A percentile compares a stretch with the other conserved stretches of the same genome.
These are phyloP conservation scores for Tridacna gigas DNA, from an alignment of 2,888 invertebrate species.

Conservation along the genomic window DNA sequence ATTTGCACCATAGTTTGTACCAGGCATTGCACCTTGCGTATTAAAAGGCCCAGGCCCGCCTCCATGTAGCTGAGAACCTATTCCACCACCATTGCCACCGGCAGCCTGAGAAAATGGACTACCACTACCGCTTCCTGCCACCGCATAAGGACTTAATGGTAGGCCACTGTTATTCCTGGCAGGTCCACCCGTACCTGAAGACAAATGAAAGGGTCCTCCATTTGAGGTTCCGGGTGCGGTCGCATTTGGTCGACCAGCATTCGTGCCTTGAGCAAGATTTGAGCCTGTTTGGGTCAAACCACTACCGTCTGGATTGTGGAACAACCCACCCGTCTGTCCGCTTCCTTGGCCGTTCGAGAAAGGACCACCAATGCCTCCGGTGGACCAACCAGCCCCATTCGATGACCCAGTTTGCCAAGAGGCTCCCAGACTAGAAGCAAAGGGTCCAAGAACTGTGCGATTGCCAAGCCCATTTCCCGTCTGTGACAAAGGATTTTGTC, in stretches of 20 bases:
- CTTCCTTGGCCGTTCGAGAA: slow-evolving; percentile 52
- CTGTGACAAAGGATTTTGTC: slow-evolving; percentile 9
- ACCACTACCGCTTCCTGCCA: slow-evolving; percentile 27
- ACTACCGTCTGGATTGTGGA: slow-evolving; percentile 36
- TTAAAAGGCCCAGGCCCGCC: slow-evolving; percentile 1
- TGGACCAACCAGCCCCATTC: slow-evolving; percentile 46
- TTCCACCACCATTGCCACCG: not conserved
- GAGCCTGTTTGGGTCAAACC: slow-evolving; percentile 36
- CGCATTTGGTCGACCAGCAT: slow-evolving; percentile 35
- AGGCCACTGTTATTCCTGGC: slow-evolving; percentile 37
- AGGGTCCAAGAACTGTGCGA: slow-evolving; percentile 33
- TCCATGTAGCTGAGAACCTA: not conserved
- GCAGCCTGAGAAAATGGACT: slow-evolving; percentile 42
- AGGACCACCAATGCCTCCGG: slow-evolving; percentile 41
- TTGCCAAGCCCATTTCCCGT: slow-evolving; percentile 20
- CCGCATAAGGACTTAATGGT: slow-evolving; percentile 52
- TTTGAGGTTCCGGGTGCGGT: slow-evolving; percentile 51
- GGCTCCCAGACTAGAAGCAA: slow-evolving; percentile 37
- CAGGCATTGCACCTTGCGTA: not conserved
- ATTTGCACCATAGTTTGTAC: slow-evolving; percentile 32
- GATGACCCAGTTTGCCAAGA: slow-evolving; percentile 45
- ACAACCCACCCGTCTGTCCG: slow-evolving; percentile 43
- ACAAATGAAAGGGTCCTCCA: slow-evolving; percentile 59
- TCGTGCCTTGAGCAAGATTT: slow-evolving; percentile 14
- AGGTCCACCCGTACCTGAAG: slow-evolving; percentile 40